Conservation (phyloP, 2,888 invertebrate species). For the Stenotaenia linearis region DNA sequence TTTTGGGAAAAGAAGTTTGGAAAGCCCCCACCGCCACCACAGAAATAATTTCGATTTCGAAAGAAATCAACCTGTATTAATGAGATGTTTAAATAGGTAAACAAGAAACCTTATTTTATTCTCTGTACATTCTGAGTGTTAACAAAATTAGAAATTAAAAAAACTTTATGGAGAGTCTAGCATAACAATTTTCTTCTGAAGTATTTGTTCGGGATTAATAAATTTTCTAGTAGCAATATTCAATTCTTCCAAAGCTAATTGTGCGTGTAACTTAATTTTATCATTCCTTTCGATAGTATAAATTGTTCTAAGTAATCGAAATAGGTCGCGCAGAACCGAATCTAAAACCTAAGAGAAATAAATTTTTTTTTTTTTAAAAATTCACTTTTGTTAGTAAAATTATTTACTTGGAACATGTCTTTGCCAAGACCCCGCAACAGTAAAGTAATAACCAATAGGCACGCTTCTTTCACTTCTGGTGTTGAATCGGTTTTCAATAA, state of each 20-base stretch:
- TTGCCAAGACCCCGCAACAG: constrained; percentile 68
- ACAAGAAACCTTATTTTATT: neutral
- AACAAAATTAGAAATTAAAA: neutral
- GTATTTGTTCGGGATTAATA: constrained; percentile 55
- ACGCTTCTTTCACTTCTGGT: constrained; percentile 69
- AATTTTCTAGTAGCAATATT: constrained; percentile 61
- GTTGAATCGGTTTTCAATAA: constrained; percentile 65
- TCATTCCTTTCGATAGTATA: constrained; percentile 62
- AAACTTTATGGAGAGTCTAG: constrained; percentile 37
- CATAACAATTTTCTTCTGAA: constrained; percentile 56
- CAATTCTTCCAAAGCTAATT: constrained; percentile 69
- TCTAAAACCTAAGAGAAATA: constrained; percentile 54
- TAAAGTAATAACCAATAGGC: constrained; percentile 67
- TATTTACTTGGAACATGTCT: constrained; percentile 55
- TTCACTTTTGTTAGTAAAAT: neutral
- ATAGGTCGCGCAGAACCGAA: constrained; percentile 62
- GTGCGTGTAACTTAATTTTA: constrained; percentile 65
- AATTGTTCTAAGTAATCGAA: constrained; percentile 62
- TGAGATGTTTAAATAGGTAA: neutral
- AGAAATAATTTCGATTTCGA: constrained; percentile 40
- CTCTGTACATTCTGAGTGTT: neutral
- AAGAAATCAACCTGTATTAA: neutral
- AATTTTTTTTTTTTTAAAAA: too few relatives aligned
- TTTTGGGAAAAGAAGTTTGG: constrained; percentile 77
- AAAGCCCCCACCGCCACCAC: constrained; percentile 48